Conservation (phyloP, 2,888 invertebrate genomes). For the Drosophila robusta region DNA sequence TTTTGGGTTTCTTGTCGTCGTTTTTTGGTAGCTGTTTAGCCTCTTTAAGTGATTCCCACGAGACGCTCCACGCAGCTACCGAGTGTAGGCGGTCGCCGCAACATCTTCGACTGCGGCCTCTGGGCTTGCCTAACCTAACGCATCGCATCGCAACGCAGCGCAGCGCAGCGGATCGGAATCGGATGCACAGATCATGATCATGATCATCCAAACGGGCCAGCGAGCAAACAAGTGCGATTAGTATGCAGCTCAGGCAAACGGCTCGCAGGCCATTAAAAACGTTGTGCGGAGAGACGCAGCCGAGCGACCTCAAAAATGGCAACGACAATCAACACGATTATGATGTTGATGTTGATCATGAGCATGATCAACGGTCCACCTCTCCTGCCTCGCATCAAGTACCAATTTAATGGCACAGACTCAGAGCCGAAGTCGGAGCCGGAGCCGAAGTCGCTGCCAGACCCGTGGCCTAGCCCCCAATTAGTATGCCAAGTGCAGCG, state of each 20-base stretch:
- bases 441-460: too few relatives aligned
- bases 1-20: constrained; percentile 9
- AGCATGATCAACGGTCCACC: constrained; percentile 21
- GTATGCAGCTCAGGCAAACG: constrained; percentile 61
- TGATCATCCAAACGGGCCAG: constrained; percentile 18
- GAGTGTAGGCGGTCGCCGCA: constrained; percentile 57
- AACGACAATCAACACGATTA: constrained; percentile 42
- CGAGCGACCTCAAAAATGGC: constrained; percentile 74
- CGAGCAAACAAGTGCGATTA: constrained; percentile 50
- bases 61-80: constrained; percentile 44
- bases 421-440: constrained; percentile 16
- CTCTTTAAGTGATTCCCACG: constrained; percentile 73
- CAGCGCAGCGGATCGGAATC: constrained; percentile 51
- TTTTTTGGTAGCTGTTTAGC: constrained; percentile 66
- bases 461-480: constrained; percentile 17
- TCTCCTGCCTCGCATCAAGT: constrained; percentile 66
- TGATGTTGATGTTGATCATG: constrained; percentile 17
- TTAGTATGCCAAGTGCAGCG: constrained; percentile 66
- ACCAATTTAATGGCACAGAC: constrained; percentile 82
- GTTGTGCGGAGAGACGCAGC: constrained; percentile 60
- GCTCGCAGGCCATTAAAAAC: constrained; percentile 70
- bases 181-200: constrained; percentile 69
- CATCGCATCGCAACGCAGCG: constrained; percentile 58
- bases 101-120: constrained; percentile 8
- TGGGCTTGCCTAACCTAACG: constrained; percentile 33